Percentiles rank a stretch among this genome's conserved stretches.
These are phyloP conservation scores for Lomographa bimaculata DNA, from an alignment of 2,888 invertebrate genomes.

Conservation along the genomic window DNA sequence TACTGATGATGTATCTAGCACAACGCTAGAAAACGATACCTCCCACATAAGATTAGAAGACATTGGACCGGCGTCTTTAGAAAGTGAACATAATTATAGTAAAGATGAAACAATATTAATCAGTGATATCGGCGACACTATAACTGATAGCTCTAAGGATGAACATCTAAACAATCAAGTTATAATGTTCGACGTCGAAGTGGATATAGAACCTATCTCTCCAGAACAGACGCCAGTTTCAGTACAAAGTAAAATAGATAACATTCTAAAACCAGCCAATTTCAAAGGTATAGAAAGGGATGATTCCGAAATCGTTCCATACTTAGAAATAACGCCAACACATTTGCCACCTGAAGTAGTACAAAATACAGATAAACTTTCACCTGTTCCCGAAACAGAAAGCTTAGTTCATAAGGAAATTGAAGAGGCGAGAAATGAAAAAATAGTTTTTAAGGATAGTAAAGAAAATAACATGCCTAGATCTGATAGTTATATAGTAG, in stretches of 20 bases:
- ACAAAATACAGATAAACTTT: constrained; percentile 58
- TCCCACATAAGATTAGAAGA: constrained; percentile 28
- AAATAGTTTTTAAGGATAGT: constrained; percentile 32
- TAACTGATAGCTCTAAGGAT: constrained; percentile 31
- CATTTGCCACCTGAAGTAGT: constrained; percentile 64
- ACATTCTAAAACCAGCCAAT: constrained; percentile 21
- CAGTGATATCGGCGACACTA: constrained; percentile 37
- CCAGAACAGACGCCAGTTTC: constrained; percentile 46
- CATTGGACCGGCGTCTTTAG: constrained; percentile 29
- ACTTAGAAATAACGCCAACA: constrained; percentile 35
- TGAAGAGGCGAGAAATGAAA: constrained; percentile 27
- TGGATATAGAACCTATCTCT: constrained; percentile 24
- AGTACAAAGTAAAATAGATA: constrained; percentile 53
- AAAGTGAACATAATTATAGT: constrained; percentile 32
- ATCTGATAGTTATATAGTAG: constrained; percentile 42
- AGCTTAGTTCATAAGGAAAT: constrained; percentile 31
- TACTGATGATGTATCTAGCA: constrained; percentile 29
- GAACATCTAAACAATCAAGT: constrained; percentile 14
- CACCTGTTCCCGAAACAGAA: constrained; percentile 27
- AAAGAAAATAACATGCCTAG: constrained; percentile 30
- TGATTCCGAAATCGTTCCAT: constrained; percentile 33
- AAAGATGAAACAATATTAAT: constrained; percentile 35
- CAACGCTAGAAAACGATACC: constrained; percentile 26
- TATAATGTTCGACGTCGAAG: constrained; percentile 25
- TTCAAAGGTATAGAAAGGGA: constrained; percentile 15